A percentile compares a stretch with the other conserved stretches of the same genome.
Evolutionary conservation across 1,140 invertebrate genomes (phyloP).

Genomic region (Triops longicaudatus): DNA sequence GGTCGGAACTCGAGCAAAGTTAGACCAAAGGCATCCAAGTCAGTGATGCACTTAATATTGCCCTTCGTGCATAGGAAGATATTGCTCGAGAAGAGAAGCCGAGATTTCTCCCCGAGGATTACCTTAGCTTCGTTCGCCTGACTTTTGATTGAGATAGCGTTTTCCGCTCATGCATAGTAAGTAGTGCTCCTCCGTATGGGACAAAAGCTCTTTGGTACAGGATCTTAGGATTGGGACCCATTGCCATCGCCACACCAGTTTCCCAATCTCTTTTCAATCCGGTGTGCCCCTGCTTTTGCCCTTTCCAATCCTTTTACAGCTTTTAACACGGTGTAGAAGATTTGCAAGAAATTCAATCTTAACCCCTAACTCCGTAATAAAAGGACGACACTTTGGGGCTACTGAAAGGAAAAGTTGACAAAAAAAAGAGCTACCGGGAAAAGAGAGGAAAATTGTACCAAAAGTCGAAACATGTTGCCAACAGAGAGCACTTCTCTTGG

Average conservation of each 20-base stretch:
- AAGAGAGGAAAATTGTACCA: background rate
- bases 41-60: background rate
- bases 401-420: background rate
- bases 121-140: conserved; percentile 2
- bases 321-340: background rate
- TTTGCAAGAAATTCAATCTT: conserved; percentile 13
- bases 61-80: background rate
- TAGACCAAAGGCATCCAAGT: background rate
- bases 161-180: conserved; percentile 15
- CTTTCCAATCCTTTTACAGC: background rate
- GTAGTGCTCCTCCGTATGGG: background rate
- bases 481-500: too few relatives aligned
- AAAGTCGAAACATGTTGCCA: background rate
- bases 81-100: background rate
- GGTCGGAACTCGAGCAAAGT: too few relatives aligned
- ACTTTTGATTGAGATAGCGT: conserved; percentile 12
- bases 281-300: background rate
- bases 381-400: background rate
- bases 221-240: background rate
- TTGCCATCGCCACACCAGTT: background rate
- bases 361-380: conserved; percentile 8
- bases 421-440: background rate
- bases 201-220: background rate
- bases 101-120: conserved; percentile 14
- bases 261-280: conserved; percentile 12